These are phyloP conservation scores for Ophioninae sp. DNA, from an alignment of 2,888 invertebrate species.

Conservation along the genomic window DNA sequence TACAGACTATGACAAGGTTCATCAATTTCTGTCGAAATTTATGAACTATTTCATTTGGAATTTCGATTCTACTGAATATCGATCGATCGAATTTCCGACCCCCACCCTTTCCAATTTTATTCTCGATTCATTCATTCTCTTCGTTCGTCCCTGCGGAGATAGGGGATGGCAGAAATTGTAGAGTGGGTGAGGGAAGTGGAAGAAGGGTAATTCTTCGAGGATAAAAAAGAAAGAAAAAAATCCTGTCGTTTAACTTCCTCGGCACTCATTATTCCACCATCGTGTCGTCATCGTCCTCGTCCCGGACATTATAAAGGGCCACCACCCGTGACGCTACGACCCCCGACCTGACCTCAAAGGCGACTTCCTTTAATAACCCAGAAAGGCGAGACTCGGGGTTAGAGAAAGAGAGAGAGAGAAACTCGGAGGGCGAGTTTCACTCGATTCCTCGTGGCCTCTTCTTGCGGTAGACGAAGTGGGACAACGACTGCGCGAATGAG, in stretches of 20 bases:
- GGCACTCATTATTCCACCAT: constrained; percentile 77
- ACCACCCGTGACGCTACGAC: constrained; percentile 73
- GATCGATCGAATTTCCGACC: too few relatives aligned
- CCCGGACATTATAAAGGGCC: constrained; percentile 48
- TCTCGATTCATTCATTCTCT: constrained; percentile 34
- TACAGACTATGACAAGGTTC: too few relatives aligned
- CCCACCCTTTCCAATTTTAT: neutral
- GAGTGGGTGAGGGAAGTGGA: constrained; percentile 44
- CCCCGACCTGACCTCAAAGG: constrained; percentile 77
- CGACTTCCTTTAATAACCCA: constrained; percentile 79
- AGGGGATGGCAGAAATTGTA: constrained; percentile 30
- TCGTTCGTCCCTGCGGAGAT: constrained; percentile 16
- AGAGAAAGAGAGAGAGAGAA: constrained; percentile 64
- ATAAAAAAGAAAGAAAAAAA: constrained; percentile 78
- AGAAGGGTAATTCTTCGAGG: constrained; percentile 75
- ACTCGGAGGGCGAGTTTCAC: constrained; percentile 52
- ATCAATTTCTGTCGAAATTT: too few relatives aligned
- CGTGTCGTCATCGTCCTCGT: constrained; percentile 21
- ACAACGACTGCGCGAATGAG: constrained; percentile 53
- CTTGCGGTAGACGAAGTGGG: constrained; percentile 59
- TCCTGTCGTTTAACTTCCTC: constrained; percentile 79
- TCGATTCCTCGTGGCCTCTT: constrained; percentile 58
- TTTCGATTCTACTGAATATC: too few relatives aligned
- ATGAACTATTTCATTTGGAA: too few relatives aligned
- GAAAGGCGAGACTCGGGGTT: constrained; percentile 68